Evolutionary conservation across 2,797 vertebrate species (phyloP).

Genomic region (Epinephelus awoara): DNA sequence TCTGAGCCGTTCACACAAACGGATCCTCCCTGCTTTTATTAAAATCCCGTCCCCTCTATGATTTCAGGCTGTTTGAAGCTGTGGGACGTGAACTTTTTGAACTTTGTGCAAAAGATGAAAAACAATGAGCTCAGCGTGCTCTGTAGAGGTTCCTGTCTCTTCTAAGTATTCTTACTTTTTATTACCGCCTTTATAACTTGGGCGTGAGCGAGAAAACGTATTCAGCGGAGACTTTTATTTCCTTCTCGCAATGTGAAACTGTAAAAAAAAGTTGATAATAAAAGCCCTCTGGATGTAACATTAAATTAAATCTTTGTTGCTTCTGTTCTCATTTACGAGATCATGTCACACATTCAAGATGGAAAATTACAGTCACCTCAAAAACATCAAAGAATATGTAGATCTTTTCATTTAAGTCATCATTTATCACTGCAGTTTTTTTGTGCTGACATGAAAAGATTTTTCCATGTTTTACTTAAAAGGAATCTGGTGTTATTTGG

Average conservation of each 20-base stretch:
- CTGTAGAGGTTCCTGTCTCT: constrained; percentile 34
- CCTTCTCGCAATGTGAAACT: constrained; percentile 29
- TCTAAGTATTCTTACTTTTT: constrained; percentile 41
- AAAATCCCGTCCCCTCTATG: constrained; percentile 42
- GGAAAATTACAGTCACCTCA: constrained; percentile 23
- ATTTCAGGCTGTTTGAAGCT: constrained; percentile 61
- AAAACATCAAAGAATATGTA: constrained; percentile 28
- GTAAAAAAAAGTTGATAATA: constrained; percentile 9
- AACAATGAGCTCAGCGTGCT: constrained; percentile 61
- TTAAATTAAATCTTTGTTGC: constrained; percentile 28
- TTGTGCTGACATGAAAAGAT: constrained; percentile 7
- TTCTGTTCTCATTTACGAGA: constrained; percentile 32
- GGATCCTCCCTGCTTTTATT: constrained; percentile 62
- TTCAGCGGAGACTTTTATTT: constrained; percentile 35
- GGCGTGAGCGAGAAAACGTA: constrained; percentile 37
- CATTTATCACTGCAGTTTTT: background rate
- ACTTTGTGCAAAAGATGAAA: constrained; percentile 45
- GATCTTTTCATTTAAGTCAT: constrained; percentile 10
- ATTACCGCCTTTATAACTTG: constrained; percentile 46
- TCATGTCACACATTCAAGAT: constrained; percentile 33
- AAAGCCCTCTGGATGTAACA: constrained; percentile 10
- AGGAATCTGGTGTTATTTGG: constrained; percentile 35
- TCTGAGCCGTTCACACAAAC: constrained; percentile 41
- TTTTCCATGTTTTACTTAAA: constrained; percentile 29
- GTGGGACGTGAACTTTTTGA: constrained; percentile 55